Evolutionary conservation across 2,113 vertebrate species (phyloP), one percentile per base, ranked within the genome.

Genomic region (Paracanthobrama guichenoti): DNA sequence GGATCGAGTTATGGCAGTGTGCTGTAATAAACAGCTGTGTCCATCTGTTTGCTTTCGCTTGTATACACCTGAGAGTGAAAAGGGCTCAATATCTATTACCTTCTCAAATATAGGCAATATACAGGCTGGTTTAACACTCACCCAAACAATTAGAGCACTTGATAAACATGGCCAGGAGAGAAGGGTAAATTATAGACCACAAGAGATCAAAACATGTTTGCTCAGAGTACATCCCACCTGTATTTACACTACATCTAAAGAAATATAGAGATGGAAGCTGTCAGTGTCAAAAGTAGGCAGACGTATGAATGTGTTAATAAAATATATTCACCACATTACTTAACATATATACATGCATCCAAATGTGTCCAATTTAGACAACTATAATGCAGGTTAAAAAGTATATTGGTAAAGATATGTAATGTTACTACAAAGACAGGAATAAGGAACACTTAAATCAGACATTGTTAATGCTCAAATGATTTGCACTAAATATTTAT

Each of bases 1-100:
- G 57, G 59, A 53, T 69, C 24, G 48, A 31, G 13, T 75, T 31
- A 24, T 64, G 24, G 31, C 77, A 44, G 42, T 60, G 53, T 79
- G 10, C 57, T 31, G 71, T 9, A 82, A 82, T 83, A 64, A 79
- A 46, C 55, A 39, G 42, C 57, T 60, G 53, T 8, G 31, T 10
- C 39, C 59, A 24, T 76, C 31, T 81, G 79, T 88, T 88, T 77
- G 60, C 77, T 28, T 81, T 86, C 11, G 44, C 24, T 82, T 18
- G 44, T 79, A 35, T 79, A 62, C 28, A 84, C 39, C 44, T 44
- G n/a, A 72, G 79, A 71, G 18, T 81, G 39, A 83, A 75, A 59
- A 76, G 42, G 12, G 9, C 26, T n/a, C 28, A 48, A 66, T 73
- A 85, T 83, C 42, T 79, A 77, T 83, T 79, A 62, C 14, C 85